phyloP scores from a whole-genome alignment of 2,888 invertebrate species.

The Tromatobia lineatoria region DNA sequence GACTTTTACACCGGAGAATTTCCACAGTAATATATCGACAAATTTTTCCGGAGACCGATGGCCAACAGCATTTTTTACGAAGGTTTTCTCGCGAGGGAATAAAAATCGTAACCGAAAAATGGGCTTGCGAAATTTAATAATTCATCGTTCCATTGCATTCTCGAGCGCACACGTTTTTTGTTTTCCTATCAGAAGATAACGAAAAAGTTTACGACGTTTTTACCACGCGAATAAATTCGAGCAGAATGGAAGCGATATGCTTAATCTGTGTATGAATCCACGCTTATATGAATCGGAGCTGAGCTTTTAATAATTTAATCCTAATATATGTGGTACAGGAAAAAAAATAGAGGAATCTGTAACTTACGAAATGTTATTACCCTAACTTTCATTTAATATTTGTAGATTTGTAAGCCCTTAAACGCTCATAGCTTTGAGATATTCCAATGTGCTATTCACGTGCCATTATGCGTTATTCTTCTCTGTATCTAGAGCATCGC shows the following conservation, averaged over 20 bases:
- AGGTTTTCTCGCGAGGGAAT: background rate
- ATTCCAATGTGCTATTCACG: too few relatives aligned
- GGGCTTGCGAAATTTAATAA: conserved; percentile 44
- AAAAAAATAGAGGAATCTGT: too few relatives aligned
- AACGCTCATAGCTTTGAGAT: too few relatives aligned
- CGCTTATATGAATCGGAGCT: conserved; percentile 40
- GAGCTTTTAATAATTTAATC: too few relatives aligned
- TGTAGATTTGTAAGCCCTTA: too few relatives aligned
- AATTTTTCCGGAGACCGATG: conserved; percentile 49
- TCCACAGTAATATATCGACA: conserved; percentile 46
- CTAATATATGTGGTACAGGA: too few relatives aligned
- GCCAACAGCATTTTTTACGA: conserved; percentile 39
- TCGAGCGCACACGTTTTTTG: background rate
- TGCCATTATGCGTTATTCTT: background rate
- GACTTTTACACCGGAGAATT: conserved; percentile 45
- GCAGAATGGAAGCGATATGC: background rate
- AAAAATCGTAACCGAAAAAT: conserved; percentile 41
- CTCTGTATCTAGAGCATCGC: conserved; percentile 4
- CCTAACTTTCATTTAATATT: too few relatives aligned
- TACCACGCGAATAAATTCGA: background rate
- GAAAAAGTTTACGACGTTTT: conserved; percentile 34
- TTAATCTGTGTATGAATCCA: background rate
- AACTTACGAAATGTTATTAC: too few relatives aligned
- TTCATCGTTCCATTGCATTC: conserved; percentile 61
- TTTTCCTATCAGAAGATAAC: conserved; percentile 6